Percentiles rank a stretch among this genome's conserved stretches.
Evolutionary conservation across 2,888 invertebrate species (phyloP).

Genomic region (Lymantria dispar): DNA sequence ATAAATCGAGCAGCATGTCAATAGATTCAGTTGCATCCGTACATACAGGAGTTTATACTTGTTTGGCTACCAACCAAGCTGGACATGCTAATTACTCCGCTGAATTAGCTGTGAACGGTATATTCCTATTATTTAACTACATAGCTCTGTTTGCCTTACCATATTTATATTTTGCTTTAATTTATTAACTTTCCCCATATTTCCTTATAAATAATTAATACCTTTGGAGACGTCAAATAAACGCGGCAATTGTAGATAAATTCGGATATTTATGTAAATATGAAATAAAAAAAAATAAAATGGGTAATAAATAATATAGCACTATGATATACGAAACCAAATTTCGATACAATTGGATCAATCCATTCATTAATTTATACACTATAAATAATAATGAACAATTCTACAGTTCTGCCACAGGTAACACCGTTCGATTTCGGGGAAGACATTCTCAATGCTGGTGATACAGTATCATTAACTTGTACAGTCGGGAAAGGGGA

Average conservation of each 20-base stretch:
- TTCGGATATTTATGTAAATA: too few species aligned
- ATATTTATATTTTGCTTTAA: slow-evolving; percentile 9
- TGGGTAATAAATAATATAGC: too few species aligned
- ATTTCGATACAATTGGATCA: too few species aligned
- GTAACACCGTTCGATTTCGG: slow-evolving; percentile 90
- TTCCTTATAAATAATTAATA: slow-evolving; percentile 6
- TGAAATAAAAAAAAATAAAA: too few species aligned
- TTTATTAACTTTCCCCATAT: slow-evolving; percentile 10
- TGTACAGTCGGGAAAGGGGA: slow-evolving; percentile 89
- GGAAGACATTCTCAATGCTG: slow-evolving; percentile 87
- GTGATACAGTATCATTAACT: slow-evolving; percentile 86
- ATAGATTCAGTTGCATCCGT: slow-evolving; percentile 88
- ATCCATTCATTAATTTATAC: not conserved
- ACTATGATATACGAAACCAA: too few species aligned
- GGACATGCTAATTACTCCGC: slow-evolving; percentile 85
- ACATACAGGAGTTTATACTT: slow-evolving; percentile 89
- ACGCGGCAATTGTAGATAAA: too few species aligned
- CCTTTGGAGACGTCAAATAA: too few species aligned
- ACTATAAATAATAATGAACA: slow-evolving; percentile 14
- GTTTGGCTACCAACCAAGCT: slow-evolving; percentile 86
- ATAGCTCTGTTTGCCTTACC: not conserved
- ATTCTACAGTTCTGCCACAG: slow-evolving; percentile 87
- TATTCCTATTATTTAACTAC: slow-evolving; percentile 9
- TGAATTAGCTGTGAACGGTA: slow-evolving; percentile 87
- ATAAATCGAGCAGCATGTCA: slow-evolving; percentile 86